Base-by-base conservation (phyloP, 53 echinoderm and acorn worm species). In the Holothuria leucospilota region DNA sequence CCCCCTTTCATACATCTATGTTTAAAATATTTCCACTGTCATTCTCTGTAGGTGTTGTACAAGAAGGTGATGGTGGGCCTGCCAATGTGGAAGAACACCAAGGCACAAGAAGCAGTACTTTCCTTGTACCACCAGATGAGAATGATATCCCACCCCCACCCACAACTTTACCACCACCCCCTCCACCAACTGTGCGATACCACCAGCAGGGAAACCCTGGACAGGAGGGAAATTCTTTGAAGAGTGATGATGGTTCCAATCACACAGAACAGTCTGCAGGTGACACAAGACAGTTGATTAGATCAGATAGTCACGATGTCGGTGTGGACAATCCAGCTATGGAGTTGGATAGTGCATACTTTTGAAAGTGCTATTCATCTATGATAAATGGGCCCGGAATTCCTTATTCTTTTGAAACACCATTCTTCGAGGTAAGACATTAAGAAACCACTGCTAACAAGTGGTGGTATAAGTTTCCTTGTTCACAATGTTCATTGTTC, bases 111-210 rank as follows among this genome's bases (percentile, higher is more conserved):
- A 82, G 83, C 91, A 87, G 81, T 79, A 91, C 85, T 7, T 89
- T 89, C 78, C 85, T 85, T 41, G 85, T 85, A 68, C 89, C 89
- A 25, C 91, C 88, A 39, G 78, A 82, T 26, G 79, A 79, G 49
- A 51, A 20, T 24, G 58, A 53, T 79, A 52, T 59, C 20, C 68
- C 85, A 29, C 72, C 88, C 52, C 67, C 68, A 16, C 68, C 30
- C 15, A 39, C 85, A 12, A 53, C 81, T 38, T 72, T 84, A 58
- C 83, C 89, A 53, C 77, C 85, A 85, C 85, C 85, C 10, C 61
- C 85, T 42, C 42, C 72, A 21, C 46, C 46, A 46, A 46, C 46
- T 10, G 26, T 21, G 13, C 18, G 49, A 40, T 24, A 68, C 69
- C 69, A 34, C 69, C 69, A 46, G 46, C 46, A 46, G 46, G 46